Base-by-base conservation (phyloP, 1,140 invertebrate genomes). In the Sinella curviseta region DNA sequence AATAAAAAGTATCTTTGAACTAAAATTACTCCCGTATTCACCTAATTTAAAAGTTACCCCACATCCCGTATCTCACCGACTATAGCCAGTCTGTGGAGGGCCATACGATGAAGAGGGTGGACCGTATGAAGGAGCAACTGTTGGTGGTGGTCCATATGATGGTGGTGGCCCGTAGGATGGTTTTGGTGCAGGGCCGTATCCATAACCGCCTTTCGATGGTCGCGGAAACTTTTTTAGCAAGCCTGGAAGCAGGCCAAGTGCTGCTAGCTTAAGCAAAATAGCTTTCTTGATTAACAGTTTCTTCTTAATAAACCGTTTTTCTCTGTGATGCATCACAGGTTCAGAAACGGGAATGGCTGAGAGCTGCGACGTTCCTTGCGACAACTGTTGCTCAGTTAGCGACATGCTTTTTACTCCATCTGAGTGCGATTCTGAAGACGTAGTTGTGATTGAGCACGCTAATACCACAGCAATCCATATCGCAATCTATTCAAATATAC, bases 131-230 rank as follows among this genome's bases (percentile, higher is more conserved):
- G 70, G 17, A 17, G 30, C n/a, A 74, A 3, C 3, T 26, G 55
- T 14, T 31, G 74, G 74, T 26, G 74, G 74, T 14, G 74, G 74
- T 2, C 74, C 74, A 26, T 75, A 75, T 31, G 8, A 17, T 33
- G 74, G 74, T n/a, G 74, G 74, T 39, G 74, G 74, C 4, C 74
- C 74, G 39, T 36, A 75, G 36, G 12, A 16, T 31, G 70, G 70
- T 33, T 74, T 36, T 74, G 74, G 74, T 4, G 4, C 3, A 8
- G 74, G 74, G 14, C 70, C 70, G n/a, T n/a, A n/a, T n/a, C n/a
- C n/a, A 74, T 75, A 75, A 17, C 74, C 39, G 3, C 24, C 17
- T 48, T 48, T 12, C 2, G 34, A 26, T 2, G 34, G 34, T 48
- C 39, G 24, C 20, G 34, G 14, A 14, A 24, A 3, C n/a, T 48